Percentiles rank a stretch among this genome's conserved stretches.
Conservation (phyloP, 1,140 invertebrate genomes). For the Heliconius congener region DNA sequence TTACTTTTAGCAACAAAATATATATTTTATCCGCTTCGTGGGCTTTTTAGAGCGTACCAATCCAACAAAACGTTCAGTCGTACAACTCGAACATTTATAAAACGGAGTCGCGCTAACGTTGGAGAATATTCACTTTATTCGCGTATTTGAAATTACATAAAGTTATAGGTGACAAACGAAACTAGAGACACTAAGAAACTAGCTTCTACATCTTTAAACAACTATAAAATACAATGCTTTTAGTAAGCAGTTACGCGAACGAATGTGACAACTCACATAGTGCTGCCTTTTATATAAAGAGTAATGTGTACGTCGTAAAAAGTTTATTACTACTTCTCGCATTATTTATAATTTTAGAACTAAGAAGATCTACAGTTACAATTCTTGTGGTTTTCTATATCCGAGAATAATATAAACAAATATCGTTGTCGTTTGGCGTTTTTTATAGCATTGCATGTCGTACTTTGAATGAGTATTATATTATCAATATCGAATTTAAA, state of each 20-base stretch:
- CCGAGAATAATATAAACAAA: not conserved
- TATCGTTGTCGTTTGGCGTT: not conserved
- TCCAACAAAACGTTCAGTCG: not conserved
- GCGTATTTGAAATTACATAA: not conserved
- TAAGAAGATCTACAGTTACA: not conserved
- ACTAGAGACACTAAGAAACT: not conserved
- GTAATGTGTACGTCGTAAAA: slow-evolving; percentile 1
- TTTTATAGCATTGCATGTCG: no score
- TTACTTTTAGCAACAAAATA: not conserved
- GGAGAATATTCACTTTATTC: not conserved
- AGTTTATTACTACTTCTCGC: not conserved
- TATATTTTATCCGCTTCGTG: slow-evolving; percentile 18
- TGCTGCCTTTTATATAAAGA: not conserved
- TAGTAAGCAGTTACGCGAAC: slow-evolving; percentile 13
- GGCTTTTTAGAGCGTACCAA: not conserved
- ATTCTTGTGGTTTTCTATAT: not conserved
- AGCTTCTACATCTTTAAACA: slow-evolving; percentile 5
- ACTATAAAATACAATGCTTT: slow-evolving; percentile 6
- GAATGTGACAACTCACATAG: slow-evolving; percentile 5
- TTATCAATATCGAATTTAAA: no score
- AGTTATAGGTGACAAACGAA: not conserved
- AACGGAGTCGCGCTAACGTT: not conserved
- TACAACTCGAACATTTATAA: not conserved
- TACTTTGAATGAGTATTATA: no score
- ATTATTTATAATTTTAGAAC: slow-evolving; percentile 7